A percentile compares a stretch with the other conserved stretches of the same genome.
phyloP scores from a whole-genome alignment of 2,113 vertebrate species.

The Ovibos moschatus region DNA sequence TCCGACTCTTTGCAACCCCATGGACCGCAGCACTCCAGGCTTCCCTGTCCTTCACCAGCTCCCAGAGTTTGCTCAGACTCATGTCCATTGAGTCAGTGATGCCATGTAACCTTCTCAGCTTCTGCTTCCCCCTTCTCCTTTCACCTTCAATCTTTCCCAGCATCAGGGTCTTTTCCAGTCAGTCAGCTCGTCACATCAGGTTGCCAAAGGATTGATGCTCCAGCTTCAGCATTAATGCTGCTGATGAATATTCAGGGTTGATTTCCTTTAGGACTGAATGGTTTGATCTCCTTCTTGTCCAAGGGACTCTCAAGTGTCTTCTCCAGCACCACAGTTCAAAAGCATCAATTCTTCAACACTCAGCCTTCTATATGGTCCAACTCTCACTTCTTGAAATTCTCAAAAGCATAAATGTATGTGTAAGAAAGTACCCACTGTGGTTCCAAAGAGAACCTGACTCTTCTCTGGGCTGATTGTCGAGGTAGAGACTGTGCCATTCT shows the following conservation, averaged over 20 bases:
- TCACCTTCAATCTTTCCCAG: fast-evolving
- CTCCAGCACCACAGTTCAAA: not conserved
- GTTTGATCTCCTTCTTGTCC: not conserved
- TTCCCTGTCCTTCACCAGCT: not conserved
- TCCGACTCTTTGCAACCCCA: fast-evolving
- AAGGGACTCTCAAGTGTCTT: not conserved
- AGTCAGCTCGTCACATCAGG: not conserved
- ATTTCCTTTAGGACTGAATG: not conserved
- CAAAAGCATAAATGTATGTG: fast-evolving
- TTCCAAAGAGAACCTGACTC: not conserved
- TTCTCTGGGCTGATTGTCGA: not conserved
- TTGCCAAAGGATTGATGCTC: not conserved
- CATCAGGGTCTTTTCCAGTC: not conserved
- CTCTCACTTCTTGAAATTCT: fast-evolving
- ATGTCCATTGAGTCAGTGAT: not conserved
- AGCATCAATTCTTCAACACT: not conserved
- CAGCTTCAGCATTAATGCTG: not conserved
- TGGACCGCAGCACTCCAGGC: not conserved
- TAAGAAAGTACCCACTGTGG: fast-evolving
- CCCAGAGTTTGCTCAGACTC: not conserved
- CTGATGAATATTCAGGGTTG: not conserved
- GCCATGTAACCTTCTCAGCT: not conserved
- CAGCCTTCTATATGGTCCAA: not conserved
- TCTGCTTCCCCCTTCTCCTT: not conserved
- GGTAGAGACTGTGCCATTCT: fast-evolving